Conservation (phyloP, 2,888 invertebrate genomes). For the Ochlodes sylvanus region DNA sequence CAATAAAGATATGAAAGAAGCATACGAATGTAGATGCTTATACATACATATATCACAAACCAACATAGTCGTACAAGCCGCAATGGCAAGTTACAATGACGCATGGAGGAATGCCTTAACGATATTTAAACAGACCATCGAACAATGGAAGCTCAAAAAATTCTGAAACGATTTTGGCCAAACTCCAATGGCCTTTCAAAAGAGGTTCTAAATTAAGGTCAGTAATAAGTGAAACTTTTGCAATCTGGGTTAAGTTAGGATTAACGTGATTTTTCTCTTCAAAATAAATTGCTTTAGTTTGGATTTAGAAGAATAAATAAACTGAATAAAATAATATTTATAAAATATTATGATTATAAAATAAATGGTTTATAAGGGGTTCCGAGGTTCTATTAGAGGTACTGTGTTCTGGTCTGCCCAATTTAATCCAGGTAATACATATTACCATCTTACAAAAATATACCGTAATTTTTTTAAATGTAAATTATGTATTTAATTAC, state of each 20-base stretch:
- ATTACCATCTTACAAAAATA: too few species aligned
- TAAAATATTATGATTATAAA: too few species aligned
- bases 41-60: background rate
- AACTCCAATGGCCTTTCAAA: constrained; percentile 16
- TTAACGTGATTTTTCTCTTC: constrained; percentile 13
- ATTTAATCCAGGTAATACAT: too few species aligned
- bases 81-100: background rate
- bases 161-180: constrained; percentile 12
- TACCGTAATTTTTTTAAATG: too few species aligned
- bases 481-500: too few species aligned
- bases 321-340: too few species aligned
- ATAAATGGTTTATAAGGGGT: too few species aligned
- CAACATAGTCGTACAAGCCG: background rate
- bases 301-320: background rate
- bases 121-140: constrained; percentile 8
- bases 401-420: too few species aligned
- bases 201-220: constrained; percentile 33
- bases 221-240: constrained; percentile 27
- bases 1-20: background rate
- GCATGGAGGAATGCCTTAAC: constrained; percentile 11
- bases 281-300: constrained; percentile 14
- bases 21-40: too few species aligned
- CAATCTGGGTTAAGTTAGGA: constrained; percentile 26
- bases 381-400: too few species aligned
- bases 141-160: constrained; percentile 23